These are phyloP conservation scores for Lamprotornis superbus DNA, from an alignment of 2,113 vertebrate genomes.

Conservation along the genomic window DNA sequence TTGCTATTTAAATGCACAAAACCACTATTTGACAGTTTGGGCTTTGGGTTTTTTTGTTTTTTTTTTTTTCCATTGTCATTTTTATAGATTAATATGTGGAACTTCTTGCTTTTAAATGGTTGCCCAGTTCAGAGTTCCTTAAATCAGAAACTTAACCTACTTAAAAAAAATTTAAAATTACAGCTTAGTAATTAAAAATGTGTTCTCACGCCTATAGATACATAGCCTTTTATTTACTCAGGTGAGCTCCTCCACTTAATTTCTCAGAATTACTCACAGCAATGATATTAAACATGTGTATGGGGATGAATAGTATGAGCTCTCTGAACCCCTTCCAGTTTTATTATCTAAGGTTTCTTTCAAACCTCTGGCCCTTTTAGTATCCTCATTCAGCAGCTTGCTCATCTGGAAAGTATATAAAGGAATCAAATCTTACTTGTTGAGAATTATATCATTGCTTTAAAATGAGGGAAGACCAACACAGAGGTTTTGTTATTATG, in stretches of 20 bases:
- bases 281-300: background rate
- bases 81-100: background rate
- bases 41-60: too few species aligned
- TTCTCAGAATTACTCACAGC: background rate
- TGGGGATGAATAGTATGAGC: background rate
- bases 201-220: background rate
- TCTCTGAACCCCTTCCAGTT: background rate
- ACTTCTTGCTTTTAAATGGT: background rate
- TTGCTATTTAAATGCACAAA: background rate
- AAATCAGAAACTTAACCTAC: background rate
- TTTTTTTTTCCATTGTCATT: background rate
- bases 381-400: background rate
- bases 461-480: background rate
- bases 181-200: background rate
- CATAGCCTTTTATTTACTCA: background rate
- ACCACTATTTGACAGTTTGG: background rate
- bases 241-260: background rate
- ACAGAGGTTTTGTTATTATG: background rate
- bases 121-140: background rate
- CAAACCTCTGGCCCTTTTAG: background rate
- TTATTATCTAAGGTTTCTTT: background rate
- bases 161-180: background rate
- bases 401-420: background rate
- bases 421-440: background rate
- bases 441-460: background rate